Base-by-base conservation (phyloP, 2,113 vertebrate species). In the Sigmodon hispidus region DNA sequence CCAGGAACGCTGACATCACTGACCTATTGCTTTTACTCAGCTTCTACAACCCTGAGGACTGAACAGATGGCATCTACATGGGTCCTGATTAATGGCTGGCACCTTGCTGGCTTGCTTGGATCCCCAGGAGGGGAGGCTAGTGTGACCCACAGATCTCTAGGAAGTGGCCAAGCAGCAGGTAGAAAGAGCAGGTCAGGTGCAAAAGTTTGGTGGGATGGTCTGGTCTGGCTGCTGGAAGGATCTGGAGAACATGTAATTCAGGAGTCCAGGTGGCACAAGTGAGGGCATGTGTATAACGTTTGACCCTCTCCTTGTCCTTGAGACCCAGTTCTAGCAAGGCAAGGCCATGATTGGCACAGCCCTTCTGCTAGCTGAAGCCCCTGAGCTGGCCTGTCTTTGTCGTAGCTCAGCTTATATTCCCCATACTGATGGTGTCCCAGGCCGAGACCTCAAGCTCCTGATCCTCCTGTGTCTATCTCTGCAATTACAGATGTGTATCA, bases 81-180 rank as follows among this genome's bases (percentile, higher is more conserved):
- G 67, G 11, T 72, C 21, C 0, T 15, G 61, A 59, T 73, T 67
- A 34, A 8, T 52, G 55, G 24, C 84, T n/a, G 22, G 88, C 86
- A 80, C 21, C 24, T 75, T 55, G 29, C 63, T 57, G 45, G 93
- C 87, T 91, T 29, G 65, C 13, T 50, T 7, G 15, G 77, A 24
- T 40, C 45, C 89, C 43, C 13, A 2, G 79, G 59, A 85, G 0
- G 50, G 34, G 34, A 34, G 45, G 87, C 77, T 86, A 79, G 83
- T 21, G 0, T 77, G 76, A 59, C 76, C 76, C 83, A 34, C 16
- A 40, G 76, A 8, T 59, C 83, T 61, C 72, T 87, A 83, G 73
- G 45, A 63, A 12, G 55, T 79, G 76, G 72, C 86, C 81, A 67
- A 81, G 92, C 92, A 50, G 59, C 81, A 57, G 83, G 87, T 89